These are phyloP conservation scores for Merodon equestris DNA, from an alignment of 2,888 invertebrate genomes.

Conservation along the genomic window DNA sequence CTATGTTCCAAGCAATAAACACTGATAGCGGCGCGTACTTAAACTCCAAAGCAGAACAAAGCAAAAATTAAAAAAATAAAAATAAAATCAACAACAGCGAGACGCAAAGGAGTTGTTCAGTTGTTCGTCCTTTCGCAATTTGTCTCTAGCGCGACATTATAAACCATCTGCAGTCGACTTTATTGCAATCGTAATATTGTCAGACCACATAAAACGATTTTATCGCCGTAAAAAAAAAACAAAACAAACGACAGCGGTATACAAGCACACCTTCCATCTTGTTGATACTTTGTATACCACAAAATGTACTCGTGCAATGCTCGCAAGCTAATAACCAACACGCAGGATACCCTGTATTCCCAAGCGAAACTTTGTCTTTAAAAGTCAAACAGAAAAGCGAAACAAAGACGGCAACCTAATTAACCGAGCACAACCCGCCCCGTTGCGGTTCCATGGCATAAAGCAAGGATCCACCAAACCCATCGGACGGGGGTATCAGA, in stretches of 20 bases:
- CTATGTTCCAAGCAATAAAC: slow-evolving; percentile 56
- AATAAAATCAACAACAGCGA: slow-evolving; percentile 41
- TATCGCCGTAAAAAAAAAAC: slow-evolving; percentile 31
- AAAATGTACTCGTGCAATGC: too few relatives aligned
- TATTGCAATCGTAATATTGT: slow-evolving; percentile 66
- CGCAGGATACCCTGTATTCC: slow-evolving; percentile 48
- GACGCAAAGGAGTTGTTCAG: slow-evolving; percentile 29
- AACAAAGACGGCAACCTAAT: slow-evolving; percentile 46
- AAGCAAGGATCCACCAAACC: too few relatives aligned
- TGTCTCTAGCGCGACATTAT: slow-evolving; percentile 54
- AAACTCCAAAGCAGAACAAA: background rate
- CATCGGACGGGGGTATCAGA: slow-evolving; percentile 1
- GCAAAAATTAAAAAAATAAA: too few relatives aligned
- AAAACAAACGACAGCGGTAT: slow-evolving; percentile 7
- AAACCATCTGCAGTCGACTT: slow-evolving; percentile 67
- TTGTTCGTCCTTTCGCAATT: slow-evolving; percentile 32
- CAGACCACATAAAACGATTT: slow-evolving; percentile 63
- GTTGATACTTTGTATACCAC: slow-evolving; percentile 3
- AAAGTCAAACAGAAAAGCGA: background rate
- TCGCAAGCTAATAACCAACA: slow-evolving; percentile 27
- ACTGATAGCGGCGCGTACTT: slow-evolving; percentile 50
- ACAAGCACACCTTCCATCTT: background rate
- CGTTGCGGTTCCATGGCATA: too few relatives aligned
- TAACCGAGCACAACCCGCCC: slow-evolving; percentile 20
- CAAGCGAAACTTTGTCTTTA: slow-evolving; percentile 50